Evolutionary conservation across 2,888 invertebrate genomes (phyloP).

Genomic region (Lacanobia wlatinum): DNA sequence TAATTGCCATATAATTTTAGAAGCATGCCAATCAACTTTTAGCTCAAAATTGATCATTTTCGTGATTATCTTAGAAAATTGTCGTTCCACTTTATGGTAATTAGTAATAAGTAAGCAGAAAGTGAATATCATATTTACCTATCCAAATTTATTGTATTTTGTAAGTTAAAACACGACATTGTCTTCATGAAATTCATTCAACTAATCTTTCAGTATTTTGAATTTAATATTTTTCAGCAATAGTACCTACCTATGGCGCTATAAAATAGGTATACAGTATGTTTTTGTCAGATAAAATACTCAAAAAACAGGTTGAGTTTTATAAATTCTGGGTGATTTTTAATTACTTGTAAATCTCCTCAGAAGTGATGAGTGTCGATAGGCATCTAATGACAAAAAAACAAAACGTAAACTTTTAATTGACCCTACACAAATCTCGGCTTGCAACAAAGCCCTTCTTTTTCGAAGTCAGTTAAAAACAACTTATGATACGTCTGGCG

Average conservation of each 20-base stretch:
- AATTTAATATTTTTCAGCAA: neutral
- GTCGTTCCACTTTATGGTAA: too few species aligned
- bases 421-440: neutral
- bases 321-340: neutral
- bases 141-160: neutral
- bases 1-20: too few species aligned
- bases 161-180: neutral
- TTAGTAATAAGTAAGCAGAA: too few species aligned
- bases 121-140: too few species aligned
- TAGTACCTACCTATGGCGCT: too few species aligned
- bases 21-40: neutral
- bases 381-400: neutral
- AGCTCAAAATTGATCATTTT: neutral
- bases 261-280: too few species aligned
- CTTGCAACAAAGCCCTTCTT: neutral
- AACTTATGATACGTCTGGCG: constrained; percentile 32
- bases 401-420: neutral
- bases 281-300: neutral
- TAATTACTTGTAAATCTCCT: neutral
- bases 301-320: neutral
- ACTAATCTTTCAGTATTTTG: neutral
- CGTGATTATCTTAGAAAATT: too few species aligned
- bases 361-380: neutral
- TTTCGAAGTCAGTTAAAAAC: constrained; percentile 27
- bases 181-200: neutral